Conservation (phyloP, 1,140 invertebrate species). For the Dendrolimus punctatus region DNA sequence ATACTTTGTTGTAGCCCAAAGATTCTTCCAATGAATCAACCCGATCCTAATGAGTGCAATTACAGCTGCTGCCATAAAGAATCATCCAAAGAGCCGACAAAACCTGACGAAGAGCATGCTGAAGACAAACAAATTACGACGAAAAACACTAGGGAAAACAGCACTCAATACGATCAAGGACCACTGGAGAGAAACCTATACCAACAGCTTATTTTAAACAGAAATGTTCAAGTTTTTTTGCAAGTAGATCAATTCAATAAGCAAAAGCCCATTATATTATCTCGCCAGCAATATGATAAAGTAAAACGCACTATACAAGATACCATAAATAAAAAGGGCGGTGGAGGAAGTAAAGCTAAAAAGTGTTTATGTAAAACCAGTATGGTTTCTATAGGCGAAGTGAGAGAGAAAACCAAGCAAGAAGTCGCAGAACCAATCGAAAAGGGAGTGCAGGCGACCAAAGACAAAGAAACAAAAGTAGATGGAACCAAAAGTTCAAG, state of each 20-base stretch:
- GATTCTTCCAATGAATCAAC: no score
- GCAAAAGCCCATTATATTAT: slow-evolving; percentile 37
- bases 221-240: slow-evolving; percentile 40
- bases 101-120: no score
- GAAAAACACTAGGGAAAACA: no score
- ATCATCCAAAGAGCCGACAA: no score
- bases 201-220: slow-evolving; percentile 25
- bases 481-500: not conserved
- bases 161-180: no score
- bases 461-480: not conserved
- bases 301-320: slow-evolving; percentile 39
- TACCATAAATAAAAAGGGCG: slow-evolving; percentile 21
- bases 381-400: slow-evolving; percentile 26
- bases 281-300: slow-evolving; percentile 48
- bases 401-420: slow-evolving; percentile 17
- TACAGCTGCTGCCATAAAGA: no score
- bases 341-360: slow-evolving; percentile 15
- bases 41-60: no score
- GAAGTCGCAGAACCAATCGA: slow-evolving; percentile 4
- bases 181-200: slow-evolving; percentile 8
- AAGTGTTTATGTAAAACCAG: slow-evolving; percentile 19
- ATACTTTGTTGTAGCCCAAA: no score
- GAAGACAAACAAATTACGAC: no score
- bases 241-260: slow-evolving; percentile 33
- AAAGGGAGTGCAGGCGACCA: slow-evolving; percentile 13